Evolutionary conservation across 2,113 vertebrate genomes (phyloP).

Genomic region (Phaethon lepturus): DNA sequence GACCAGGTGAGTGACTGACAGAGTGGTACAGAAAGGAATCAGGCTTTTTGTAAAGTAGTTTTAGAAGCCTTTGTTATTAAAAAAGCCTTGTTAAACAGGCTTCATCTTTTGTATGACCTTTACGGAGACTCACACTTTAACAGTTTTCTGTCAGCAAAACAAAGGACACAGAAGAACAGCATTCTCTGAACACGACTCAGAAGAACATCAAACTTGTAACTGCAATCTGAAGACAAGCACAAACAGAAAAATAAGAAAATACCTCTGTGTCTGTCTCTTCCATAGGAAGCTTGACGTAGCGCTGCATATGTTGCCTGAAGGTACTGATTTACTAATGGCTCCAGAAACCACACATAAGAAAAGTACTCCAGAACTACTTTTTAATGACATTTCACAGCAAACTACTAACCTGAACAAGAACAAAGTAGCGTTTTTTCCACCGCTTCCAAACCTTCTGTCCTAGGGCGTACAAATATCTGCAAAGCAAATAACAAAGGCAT

Average conservation of each 20-base stretch:
- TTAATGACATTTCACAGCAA: neutral
- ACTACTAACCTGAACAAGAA: constrained; percentile 93
- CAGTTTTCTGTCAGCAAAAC: constrained; percentile 13
- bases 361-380: neutral
- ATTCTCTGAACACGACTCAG: neutral
- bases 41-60: neutral
- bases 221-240: constrained; percentile 14
- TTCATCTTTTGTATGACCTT: neutral
- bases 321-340: neutral
- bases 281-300: neutral
- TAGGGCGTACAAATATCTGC: constrained; percentile 89
- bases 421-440: constrained; percentile 97
- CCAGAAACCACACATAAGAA: neutral
- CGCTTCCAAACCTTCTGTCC: constrained; percentile 97
- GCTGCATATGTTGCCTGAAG: neutral
- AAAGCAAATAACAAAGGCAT: constrained; percentile 17
- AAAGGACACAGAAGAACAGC: neutral
- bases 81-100: constrained; percentile 13
- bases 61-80: neutral
- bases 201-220: constrained; percentile 37
- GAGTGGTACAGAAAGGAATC: neutral
- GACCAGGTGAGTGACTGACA: neutral
- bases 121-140: constrained; percentile 41
- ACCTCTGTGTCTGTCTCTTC: too few species aligned
- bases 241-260: neutral